phyloP scores from a whole-genome alignment of 2,797 vertebrate species.

The Schizopygopsis pylzovi region DNA sequence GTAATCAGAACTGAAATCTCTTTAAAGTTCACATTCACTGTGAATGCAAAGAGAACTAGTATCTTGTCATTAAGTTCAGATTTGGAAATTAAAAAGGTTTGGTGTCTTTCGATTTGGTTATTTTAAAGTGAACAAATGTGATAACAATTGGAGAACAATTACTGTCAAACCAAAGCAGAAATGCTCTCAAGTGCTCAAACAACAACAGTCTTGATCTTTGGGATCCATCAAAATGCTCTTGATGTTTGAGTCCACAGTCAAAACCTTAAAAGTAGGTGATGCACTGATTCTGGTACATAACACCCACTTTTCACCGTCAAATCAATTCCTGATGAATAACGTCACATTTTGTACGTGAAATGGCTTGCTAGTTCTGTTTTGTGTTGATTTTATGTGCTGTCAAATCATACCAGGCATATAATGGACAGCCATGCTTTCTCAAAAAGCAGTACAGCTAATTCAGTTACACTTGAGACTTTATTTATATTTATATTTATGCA shows the following conservation, averaged over 20 bases:
- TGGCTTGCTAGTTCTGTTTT: neutral
- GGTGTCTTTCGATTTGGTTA: neutral
- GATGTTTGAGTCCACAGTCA: neutral
- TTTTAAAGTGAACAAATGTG: neutral
- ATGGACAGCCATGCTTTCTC: conserved; percentile 1
- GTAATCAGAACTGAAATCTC: neutral
- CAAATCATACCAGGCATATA: neutral
- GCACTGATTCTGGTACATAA: neutral
- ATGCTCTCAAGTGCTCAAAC: neutral
- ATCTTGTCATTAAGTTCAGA: neutral
- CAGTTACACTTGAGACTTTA: conserved; percentile 6
- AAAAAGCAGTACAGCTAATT: neutral
- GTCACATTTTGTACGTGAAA: neutral
- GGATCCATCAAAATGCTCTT: neutral
- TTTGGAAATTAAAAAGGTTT: neutral
- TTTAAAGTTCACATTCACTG: neutral
- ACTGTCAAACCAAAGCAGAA: neutral
- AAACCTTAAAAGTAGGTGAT: neutral
- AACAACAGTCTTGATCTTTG: neutral
- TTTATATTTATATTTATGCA: neutral
- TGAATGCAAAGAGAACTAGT: neutral
- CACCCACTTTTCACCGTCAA: neutral
- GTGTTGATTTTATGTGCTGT: neutral
- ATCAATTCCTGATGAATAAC: neutral
- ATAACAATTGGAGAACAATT: neutral